Conservation (phyloP, 1,140 invertebrate species). For the Solenopsis invicta region DNA sequence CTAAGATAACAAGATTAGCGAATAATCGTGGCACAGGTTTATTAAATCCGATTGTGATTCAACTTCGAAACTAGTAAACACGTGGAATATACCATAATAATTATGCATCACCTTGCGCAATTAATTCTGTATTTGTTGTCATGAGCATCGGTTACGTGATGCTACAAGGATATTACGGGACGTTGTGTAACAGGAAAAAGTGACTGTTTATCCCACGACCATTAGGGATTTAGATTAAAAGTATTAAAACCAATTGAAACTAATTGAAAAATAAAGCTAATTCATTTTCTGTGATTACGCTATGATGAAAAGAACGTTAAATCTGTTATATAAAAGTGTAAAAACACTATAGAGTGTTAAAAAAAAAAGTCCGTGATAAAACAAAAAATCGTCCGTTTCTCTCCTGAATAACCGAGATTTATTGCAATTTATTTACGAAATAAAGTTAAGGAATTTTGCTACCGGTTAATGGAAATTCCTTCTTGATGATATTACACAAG, state of each 20-base stretch:
- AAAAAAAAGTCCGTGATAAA: background rate
- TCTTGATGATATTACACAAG: background rate
- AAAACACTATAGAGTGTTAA: no score
- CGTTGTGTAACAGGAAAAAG: background rate
- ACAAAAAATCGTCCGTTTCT: slow-evolving; percentile 12
- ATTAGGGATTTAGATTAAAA: no score
- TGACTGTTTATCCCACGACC: background rate
- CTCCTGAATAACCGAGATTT: background rate
- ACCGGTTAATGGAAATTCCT: background rate
- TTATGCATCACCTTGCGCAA: background rate
- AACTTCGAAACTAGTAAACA: background rate
- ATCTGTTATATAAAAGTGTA: background rate
- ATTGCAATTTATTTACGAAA: background rate
- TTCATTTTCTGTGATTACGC: slow-evolving; percentile 3
- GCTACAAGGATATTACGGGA: background rate
- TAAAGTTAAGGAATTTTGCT: background rate
- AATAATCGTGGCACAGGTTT: slow-evolving; percentile 1
- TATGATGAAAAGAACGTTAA: background rate
- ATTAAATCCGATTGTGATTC: slow-evolving; percentile 22
- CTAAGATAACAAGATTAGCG: slow-evolving; percentile 48
- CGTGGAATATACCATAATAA: background rate
- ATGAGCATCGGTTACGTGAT: background rate
- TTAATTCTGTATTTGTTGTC: background rate
- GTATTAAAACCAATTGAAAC: no score
- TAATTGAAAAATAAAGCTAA: background rate